Evolutionary conservation across 2,888 invertebrate species (phyloP).

Genomic region (Polia nebulosa): DNA sequence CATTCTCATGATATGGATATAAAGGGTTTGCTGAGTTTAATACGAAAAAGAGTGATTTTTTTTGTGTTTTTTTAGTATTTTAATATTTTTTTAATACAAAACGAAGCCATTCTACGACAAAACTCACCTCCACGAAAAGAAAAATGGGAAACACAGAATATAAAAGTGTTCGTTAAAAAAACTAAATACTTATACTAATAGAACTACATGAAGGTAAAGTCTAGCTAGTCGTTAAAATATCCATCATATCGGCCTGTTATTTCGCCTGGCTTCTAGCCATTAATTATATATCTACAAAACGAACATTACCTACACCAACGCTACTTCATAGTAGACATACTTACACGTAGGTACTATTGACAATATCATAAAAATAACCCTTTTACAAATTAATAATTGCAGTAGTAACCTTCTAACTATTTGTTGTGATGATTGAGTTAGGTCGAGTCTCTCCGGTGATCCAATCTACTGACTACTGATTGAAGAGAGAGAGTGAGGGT

Average conservation of each 20-base stretch:
- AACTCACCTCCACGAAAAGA: too few relatives aligned
- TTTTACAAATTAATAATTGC: not conserved
- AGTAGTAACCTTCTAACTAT: not conserved
- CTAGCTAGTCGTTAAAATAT: conserved; percentile 24
- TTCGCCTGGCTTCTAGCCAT: not conserved
- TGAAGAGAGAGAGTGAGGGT: not conserved
- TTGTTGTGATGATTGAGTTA: too few relatives aligned
- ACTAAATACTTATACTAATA: not conserved
- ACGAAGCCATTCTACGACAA: too few relatives aligned
- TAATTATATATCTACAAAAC: conserved; percentile 19
- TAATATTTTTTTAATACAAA: too few relatives aligned
- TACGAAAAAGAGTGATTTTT: too few relatives aligned
- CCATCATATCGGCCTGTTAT: conserved; percentile 23
- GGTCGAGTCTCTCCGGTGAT: not conserved
- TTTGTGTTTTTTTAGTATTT: too few relatives aligned
- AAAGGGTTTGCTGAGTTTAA: too few relatives aligned
- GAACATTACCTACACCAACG: not conserved
- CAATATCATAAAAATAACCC: conserved; percentile 2
- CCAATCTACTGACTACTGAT: not conserved
- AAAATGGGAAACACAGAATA: too few relatives aligned
- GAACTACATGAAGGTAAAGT: not conserved
- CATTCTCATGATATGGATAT: too few relatives aligned
- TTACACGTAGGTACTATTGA: not conserved
- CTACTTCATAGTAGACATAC: too few relatives aligned
- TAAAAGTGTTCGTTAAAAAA: too few relatives aligned